Evolutionary conservation across 2,888 invertebrate species (phyloP), one percentile per base, ranked within the genome.

Genomic region (Barypeithes pellucidus): DNA sequence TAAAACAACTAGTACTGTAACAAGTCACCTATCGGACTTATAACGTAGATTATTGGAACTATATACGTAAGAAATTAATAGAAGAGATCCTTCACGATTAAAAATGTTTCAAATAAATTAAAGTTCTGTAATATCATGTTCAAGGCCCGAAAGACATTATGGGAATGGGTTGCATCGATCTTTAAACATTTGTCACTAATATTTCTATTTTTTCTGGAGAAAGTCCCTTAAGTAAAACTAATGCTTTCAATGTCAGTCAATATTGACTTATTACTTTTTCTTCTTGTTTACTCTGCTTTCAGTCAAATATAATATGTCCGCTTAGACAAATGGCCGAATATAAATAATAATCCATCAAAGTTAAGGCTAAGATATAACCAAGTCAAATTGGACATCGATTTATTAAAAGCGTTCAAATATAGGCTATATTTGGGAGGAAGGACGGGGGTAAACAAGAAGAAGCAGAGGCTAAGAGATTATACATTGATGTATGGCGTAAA

Each of bases 291-390:
- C 50, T 47, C 50, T 63, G 33, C 54, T 33, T 52, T 50, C 36
- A 52, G 22, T 52, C 52, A 65, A 52, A 52, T 33, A 36, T 29
- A 66, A 54, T 41, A 54, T 66, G 65, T 24, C 29, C 52, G 54
- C 29, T 36, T 41, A 66, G 41, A 66, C 54, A 66, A 66, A 66
- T 41, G 39, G 41, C 65, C 33, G 54, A 66, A 39, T 66, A 66
- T 52, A 66, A 66, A 66, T 66, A 66, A 39, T 54, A 66, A 52
- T 66, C 65, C 65, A 66, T 66, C 54, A 66, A 52, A 14, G 52
- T 66, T 57, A 57, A 18, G 54, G 54, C 54, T 18, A 57, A 57
- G 33, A 57, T 54, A 57, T 33, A 33, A 33, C 33, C 33, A 33
- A 57, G 54, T 57, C 54, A 57, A 36, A 57, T 57, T 57, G 54